Evolutionary conservation across 2,797 vertebrate species (phyloP), one percentile per base, ranked within the genome.

Genomic region (Eurystomus glaucurus): DNA sequence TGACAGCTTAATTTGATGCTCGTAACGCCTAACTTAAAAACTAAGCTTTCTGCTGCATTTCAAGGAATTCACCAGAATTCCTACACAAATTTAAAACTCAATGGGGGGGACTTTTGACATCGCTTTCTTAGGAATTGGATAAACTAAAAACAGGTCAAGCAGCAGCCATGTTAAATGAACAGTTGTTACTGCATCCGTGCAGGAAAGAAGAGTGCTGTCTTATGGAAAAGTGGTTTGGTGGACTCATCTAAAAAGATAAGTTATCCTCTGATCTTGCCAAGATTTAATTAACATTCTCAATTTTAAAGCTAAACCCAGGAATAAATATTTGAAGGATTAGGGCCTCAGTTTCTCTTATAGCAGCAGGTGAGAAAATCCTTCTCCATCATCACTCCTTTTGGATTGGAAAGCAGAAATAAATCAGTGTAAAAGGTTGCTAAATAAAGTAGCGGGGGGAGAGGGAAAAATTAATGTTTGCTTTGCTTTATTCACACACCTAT

Each of bases 1-100:
- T 98, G 98, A 98, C 98, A 98, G 93, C 97, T 98, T 98, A 97
- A 98, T 98, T 98, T 97, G 96, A 97, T 97, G 95, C 94, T 98
- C 82, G 85, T 91, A 94, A 96, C 92, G 94, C 94, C 95, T 88
- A 96, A 97, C 97, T 97, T 97, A 96, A 98, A 98, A 98, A 98
- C 92, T 95, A 97, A 98, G 97, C 97, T 98, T 96, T 74, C 95
- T 29, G 51, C 77, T 95, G 87, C 93, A 96, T 97, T 98, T 97
- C 98, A 96, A 97, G 93, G 91, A 97, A 96, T 91, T 93, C 70
- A 92, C 51, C 76, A 97, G 76, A 96, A 96, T 91, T 78, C 89
- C 95, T 72, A 62, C 71, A 60, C 50, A 84, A 95, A 92, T 95
- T 71, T 94, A 85, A 96, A 96, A 92, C 76, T 90, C 75, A 85